Conservation (phyloP, 2,113 vertebrate species). For the Embiotoca jacksoni region DNA sequence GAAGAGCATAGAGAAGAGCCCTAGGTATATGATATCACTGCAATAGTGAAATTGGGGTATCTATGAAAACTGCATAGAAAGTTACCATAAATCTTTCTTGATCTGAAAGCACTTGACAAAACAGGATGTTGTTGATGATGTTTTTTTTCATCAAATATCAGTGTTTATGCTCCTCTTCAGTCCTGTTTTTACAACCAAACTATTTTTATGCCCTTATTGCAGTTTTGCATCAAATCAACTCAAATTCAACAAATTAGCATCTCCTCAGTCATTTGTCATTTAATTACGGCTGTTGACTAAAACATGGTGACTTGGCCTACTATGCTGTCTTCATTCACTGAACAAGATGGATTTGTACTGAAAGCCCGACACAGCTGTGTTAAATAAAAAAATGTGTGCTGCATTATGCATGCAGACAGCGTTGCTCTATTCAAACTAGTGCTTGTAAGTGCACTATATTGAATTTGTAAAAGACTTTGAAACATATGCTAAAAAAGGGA, state of each 20-base stretch:
- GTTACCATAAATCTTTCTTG: constrained; percentile 2
- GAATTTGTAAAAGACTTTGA: constrained; percentile 66
- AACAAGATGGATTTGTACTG: constrained; percentile 42
- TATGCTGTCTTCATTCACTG: constrained; percentile 19
- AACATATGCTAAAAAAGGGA: constrained; percentile 59
- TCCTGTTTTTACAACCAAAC: background rate
- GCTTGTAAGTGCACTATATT: constrained; percentile 50
- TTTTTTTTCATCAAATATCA: constrained; percentile 12
- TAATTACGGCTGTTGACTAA: constrained; percentile 44
- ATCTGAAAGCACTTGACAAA: constrained; percentile 21
- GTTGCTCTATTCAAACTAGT: constrained; percentile 30
- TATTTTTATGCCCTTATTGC: constrained; percentile 14
- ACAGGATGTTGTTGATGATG: background rate
- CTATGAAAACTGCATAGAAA: background rate
- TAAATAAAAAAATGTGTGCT: constrained; percentile 30
- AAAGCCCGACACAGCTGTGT: constrained; percentile 38
- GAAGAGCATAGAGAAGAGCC: no score
- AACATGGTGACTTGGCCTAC: constrained; percentile 28
- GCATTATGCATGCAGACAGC: constrained; percentile 57
- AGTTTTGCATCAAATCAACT: constrained; percentile 39
- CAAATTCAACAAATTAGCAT: constrained; percentile 36
- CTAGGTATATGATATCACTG: no score
- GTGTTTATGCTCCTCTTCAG: background rate
- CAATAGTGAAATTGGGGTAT: no score
- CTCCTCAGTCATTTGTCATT: constrained; percentile 40